Conservation (phyloP, 2,797 vertebrate genomes). For the Leptoclinus maculatus region DNA sequence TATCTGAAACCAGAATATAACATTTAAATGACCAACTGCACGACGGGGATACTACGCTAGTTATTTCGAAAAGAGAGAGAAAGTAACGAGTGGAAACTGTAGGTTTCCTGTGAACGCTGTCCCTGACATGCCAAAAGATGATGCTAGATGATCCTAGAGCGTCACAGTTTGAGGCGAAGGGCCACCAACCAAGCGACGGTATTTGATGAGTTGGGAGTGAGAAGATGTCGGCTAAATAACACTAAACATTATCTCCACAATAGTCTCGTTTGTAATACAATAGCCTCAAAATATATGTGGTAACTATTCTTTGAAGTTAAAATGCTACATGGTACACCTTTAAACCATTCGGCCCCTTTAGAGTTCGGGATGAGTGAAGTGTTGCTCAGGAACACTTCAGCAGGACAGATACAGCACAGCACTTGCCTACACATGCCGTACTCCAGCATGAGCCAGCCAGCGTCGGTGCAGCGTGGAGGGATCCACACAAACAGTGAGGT, state of each 20-base stretch:
- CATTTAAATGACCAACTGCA: background rate
- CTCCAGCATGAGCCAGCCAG: background rate
- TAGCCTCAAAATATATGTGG: background rate
- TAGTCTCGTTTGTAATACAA: background rate
- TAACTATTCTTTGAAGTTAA: background rate
- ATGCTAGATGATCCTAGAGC: too few relatives aligned
- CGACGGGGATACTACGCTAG: background rate
- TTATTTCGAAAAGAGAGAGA: too few relatives aligned
- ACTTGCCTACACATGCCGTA: conserved; percentile 8
- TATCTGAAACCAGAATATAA: background rate
- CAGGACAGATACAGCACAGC: background rate
- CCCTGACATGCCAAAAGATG: too few relatives aligned
- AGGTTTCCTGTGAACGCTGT: background rate
- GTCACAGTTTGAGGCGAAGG: too few relatives aligned
- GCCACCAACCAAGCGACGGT: too few relatives aligned
- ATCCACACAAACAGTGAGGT: conserved; percentile 35
- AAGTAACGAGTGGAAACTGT: background rate
- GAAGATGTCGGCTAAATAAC: background rate
- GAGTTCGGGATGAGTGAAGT: background rate
- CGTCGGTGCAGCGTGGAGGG: background rate
- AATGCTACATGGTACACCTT: background rate
- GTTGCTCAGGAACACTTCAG: background rate
- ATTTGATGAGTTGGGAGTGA: too few relatives aligned
- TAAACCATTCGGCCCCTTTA: background rate
- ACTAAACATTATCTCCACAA: background rate